phyloP scores from a whole-genome alignment of 2,113 vertebrate genomes.

The Mohoua ochrocephala region DNA sequence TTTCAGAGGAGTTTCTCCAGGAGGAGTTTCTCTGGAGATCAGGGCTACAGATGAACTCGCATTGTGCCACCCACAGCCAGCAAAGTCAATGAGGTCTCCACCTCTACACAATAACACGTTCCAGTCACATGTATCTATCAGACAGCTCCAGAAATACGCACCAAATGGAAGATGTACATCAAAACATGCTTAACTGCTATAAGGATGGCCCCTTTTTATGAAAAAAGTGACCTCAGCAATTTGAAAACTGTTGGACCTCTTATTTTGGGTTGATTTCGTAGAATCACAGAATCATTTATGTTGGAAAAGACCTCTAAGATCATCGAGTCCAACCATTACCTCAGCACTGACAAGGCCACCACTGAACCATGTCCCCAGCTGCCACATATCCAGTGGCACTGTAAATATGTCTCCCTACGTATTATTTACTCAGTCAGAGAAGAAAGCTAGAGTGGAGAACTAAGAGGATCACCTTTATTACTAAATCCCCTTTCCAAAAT shows the following conservation, averaged over 20 bases:
- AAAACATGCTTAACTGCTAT: background rate
- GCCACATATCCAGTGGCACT: background rate
- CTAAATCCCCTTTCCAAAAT: background rate
- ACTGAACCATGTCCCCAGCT: too few relatives aligned
- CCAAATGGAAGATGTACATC: accelerated
- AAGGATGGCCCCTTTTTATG: background rate
- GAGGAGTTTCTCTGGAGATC: background rate
- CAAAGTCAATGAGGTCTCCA: background rate
- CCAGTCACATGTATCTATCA: background rate
- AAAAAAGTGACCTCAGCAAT: background rate
- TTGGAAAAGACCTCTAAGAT: background rate
- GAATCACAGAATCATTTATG: background rate
- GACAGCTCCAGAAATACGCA: background rate
- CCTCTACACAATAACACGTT: accelerated
- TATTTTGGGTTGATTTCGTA: background rate
- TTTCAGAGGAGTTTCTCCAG: background rate
- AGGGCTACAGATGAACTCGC: background rate
- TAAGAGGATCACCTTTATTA: background rate
- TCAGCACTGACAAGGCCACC: background rate
- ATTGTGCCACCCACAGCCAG: background rate
- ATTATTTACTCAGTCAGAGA: background rate
- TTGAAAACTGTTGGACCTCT: background rate
- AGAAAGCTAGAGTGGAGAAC: background rate
- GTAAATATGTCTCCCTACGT: background rate
- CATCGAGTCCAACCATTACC: background rate